Percentiles rank a stretch among this genome's conserved stretches.
phyloP scores from a whole-genome alignment of 2,888 invertebrate species.

The Brachyptera putata region DNA sequence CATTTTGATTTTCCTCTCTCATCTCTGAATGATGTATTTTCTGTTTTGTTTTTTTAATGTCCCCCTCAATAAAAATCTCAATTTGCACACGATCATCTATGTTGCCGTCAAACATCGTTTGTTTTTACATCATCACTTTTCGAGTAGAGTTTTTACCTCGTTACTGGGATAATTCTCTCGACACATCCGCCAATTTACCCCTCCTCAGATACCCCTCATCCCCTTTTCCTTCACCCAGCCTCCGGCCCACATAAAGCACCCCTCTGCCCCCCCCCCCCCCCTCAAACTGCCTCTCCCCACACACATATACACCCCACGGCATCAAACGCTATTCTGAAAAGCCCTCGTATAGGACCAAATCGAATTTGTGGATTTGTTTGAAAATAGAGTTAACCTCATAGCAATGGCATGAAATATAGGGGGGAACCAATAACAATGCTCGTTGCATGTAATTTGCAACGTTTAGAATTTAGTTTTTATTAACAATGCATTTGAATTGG shows the following conservation, averaged over 20 bases:
- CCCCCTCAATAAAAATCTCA: constrained; percentile 12
- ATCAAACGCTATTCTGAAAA: not conserved
- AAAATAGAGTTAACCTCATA: constrained; percentile 20
- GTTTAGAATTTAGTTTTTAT: too few relatives aligned
- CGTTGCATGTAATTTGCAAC: too few relatives aligned
- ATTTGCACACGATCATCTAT: constrained; percentile 2
- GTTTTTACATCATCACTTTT: not conserved
- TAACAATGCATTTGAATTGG: too few relatives aligned
- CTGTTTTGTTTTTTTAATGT: not conserved
- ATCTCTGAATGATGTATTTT: not conserved
- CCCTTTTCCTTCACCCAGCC: not conserved
- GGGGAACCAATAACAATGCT: not conserved
- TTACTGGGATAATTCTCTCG: not conserved
- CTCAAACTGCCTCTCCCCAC: constrained; percentile 26
- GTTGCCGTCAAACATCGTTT: not conserved
- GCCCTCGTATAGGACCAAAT: constrained; percentile 17
- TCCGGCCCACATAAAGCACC: not conserved
- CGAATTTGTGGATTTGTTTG: constrained; percentile 25
- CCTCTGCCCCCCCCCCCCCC: constrained; percentile 30
- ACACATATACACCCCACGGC: constrained; percentile 23
- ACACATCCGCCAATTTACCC: not conserved
- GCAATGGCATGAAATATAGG: not conserved
- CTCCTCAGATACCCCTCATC: not conserved
- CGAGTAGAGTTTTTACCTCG: not conserved
- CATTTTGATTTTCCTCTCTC: constrained; percentile 9